phyloP scores from a whole-genome alignment of 1,140 invertebrate species.

The Heliconius nattereri region DNA sequence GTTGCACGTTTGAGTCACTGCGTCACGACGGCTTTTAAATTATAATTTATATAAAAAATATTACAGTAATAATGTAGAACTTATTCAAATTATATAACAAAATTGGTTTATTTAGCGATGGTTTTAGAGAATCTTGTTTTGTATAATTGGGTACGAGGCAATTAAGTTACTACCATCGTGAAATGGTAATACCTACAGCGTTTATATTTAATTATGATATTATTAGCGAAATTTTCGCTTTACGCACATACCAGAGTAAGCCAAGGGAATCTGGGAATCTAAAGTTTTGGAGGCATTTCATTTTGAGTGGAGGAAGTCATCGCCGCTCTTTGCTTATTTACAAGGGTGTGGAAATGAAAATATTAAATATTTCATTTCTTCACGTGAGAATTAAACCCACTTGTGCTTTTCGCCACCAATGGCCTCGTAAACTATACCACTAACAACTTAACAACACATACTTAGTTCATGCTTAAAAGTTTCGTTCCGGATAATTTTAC shows the following conservation, averaged over 20 bases:
- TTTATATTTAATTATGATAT: neutral
- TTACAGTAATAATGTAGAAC: neutral
- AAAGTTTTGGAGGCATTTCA: too few species aligned
- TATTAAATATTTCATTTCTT: too few species aligned
- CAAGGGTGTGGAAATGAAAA: too few species aligned
- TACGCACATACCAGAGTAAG: neutral
- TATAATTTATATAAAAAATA: neutral
- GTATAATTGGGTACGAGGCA: slow-evolving; percentile 1
- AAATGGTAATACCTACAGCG: neutral
- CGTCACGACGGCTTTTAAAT: neutral
- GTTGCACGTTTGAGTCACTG: too few species aligned
- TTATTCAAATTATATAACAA: slow-evolving; percentile 9
- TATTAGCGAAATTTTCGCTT: neutral
- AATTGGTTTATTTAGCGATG: neutral
- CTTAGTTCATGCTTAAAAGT: neutral
- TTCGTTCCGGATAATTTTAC: slow-evolving; percentile 41
- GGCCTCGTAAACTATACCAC: too few species aligned
- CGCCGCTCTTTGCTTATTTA: too few species aligned
- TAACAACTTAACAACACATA: neutral
- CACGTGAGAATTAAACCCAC: too few species aligned
- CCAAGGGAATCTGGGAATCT: too few species aligned
- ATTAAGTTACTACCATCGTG: neutral
- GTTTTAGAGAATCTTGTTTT: slow-evolving; percentile 8
- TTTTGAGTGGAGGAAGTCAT: too few species aligned
- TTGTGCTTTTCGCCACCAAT: too few species aligned